A percentile compares a stretch with the other conserved stretches of the same genome.
phyloP scores from a whole-genome alignment of 2,797 vertebrate species.

The Typhlichthys subterraneus region DNA sequence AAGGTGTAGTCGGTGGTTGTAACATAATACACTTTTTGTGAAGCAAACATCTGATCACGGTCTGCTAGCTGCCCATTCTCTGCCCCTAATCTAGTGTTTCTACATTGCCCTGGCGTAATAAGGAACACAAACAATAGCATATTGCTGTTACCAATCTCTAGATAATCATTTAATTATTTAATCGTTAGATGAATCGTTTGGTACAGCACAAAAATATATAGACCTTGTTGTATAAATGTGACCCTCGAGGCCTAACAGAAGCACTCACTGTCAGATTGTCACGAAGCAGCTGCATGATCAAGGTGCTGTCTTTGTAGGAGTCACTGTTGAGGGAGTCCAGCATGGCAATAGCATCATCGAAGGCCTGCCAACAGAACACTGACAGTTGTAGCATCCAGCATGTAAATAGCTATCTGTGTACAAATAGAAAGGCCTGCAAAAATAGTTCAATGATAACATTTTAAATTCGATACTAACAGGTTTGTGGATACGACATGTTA shows the following conservation, averaged over 20 bases:
- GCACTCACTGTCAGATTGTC: slow-evolving; percentile 98
- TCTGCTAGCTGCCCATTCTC: no score
- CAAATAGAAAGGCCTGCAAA: slow-evolving; percentile 2
- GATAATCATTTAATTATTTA: no score
- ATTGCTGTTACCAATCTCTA: no score
- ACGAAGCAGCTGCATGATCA: slow-evolving; percentile 99
- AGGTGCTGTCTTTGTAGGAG: slow-evolving; percentile 97
- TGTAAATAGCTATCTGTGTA: neutral
- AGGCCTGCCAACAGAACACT: slow-evolving; percentile 79
- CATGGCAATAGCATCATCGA: slow-evolving; percentile 90
- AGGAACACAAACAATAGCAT: no score
- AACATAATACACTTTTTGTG: no score
- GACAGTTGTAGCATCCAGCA: slow-evolving; percentile 1
- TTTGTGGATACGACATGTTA: neutral
- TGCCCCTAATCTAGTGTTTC: no score
- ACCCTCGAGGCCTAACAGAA: neutral
- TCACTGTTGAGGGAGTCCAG: slow-evolving; percentile 91
- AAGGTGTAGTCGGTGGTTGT: no score
- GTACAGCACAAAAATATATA: no score
- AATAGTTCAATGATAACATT: neutral
- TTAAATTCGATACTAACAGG: neutral
- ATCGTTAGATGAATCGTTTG: no score
- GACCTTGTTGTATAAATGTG: neutral
- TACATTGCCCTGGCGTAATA: no score
- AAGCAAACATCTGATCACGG: no score